phyloP scores from a whole-genome alignment of 2,888 invertebrate genomes.

The Agrilus cyanescens region DNA sequence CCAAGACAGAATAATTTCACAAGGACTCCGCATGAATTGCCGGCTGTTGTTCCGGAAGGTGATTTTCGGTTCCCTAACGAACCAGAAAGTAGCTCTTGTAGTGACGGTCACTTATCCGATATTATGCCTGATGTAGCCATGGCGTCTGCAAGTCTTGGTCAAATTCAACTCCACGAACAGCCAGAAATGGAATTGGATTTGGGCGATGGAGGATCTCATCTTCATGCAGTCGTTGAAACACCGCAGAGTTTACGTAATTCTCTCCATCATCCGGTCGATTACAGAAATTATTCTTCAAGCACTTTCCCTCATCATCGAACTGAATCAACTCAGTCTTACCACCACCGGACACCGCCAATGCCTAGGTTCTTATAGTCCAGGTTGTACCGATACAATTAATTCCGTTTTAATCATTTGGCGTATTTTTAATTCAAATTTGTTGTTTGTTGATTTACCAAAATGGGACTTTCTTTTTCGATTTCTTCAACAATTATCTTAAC shows the following conservation, averaged over 20 bases:
- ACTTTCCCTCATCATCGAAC: slow-evolving; percentile 25
- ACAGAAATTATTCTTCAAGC: slow-evolving; percentile 28
- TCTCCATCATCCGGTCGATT: slow-evolving; percentile 25
- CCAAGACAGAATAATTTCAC: slow-evolving; percentile 40
- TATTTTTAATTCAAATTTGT: too few species aligned
- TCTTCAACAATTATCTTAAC: too few species aligned
- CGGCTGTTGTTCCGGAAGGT: slow-evolving; percentile 53
- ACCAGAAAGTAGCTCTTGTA: slow-evolving; percentile 45
- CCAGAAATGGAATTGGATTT: slow-evolving; percentile 68
- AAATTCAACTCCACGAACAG: slow-evolving; percentile 49
- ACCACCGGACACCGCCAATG: slow-evolving; percentile 15
- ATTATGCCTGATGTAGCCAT: slow-evolving; percentile 89
- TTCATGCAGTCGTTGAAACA: slow-evolving; percentile 29
- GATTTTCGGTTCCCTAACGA: slow-evolving; percentile 36
- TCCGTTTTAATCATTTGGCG: too few species aligned
- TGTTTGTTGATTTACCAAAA: too few species aligned
- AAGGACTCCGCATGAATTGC: slow-evolving; percentile 46
- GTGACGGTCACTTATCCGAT: slow-evolving; percentile 62
- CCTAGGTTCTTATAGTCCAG: slow-evolving; percentile 25
- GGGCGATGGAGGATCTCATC: slow-evolving; percentile 71
- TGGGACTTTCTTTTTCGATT: too few species aligned
- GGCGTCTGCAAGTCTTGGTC: slow-evolving; percentile 68
- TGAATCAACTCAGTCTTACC: slow-evolving; percentile 20
- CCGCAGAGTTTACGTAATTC: slow-evolving; percentile 24
- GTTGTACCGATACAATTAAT: too few species aligned